Conservation (phyloP, 2,113 vertebrate species). For the Nansenia antarctica region DNA sequence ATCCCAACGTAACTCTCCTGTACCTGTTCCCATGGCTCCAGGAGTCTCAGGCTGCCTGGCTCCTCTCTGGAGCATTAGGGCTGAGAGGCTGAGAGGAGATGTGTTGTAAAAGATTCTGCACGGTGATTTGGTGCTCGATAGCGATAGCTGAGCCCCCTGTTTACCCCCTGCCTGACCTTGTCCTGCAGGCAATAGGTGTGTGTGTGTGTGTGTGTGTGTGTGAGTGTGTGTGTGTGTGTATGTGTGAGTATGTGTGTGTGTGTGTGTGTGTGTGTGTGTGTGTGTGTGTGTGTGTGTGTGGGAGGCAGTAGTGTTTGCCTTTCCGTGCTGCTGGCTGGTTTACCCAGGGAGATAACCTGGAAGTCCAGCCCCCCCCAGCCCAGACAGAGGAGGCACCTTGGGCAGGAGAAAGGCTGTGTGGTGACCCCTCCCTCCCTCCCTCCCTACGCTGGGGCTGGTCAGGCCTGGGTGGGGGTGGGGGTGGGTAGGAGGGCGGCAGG, state of each 20-base stretch:
- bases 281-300: no score
- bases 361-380: background rate
- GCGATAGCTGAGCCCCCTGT: background rate
- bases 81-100: background rate
- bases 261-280: no score
- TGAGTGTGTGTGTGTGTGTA: no score
- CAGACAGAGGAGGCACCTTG: slow-evolving; percentile 39
- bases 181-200: background rate
- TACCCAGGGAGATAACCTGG: slow-evolving; percentile 29
- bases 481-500: no score
- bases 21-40: background rate
- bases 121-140: no score
- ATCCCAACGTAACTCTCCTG: background rate
- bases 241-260: no score
- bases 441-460: no score
- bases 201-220: no score
- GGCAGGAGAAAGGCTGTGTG: background rate
- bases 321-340: slow-evolving; percentile 29
- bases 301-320: slow-evolving; percentile 34
- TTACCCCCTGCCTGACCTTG: background rate
- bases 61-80: background rate
- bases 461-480: no score
- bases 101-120: no score
- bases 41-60: background rate
- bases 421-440: no score